Evolutionary conservation across 2,888 invertebrate species (phyloP).

Genomic region (Argynnis bischoffii): DNA sequence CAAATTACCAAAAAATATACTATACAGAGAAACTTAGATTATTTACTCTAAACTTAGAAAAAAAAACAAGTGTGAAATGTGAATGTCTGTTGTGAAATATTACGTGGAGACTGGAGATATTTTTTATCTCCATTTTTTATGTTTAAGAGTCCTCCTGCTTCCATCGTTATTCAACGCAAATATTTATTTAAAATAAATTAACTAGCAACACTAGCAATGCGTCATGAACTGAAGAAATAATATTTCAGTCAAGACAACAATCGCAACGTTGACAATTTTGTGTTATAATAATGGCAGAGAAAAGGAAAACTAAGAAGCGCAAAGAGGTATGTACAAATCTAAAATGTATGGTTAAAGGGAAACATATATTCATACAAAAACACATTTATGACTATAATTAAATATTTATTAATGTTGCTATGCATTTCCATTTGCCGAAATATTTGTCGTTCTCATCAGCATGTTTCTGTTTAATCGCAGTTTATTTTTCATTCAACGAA

Average conservation of each 20-base stretch:
- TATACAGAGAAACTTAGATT: too few species aligned
- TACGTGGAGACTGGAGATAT: too few species aligned
- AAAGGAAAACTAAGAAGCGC: constrained; percentile 77
- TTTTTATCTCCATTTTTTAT: too few species aligned
- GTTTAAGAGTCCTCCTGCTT: too few species aligned
- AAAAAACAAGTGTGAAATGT: too few species aligned
- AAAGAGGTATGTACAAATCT: constrained; percentile 65
- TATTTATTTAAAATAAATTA: not conserved
- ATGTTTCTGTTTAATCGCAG: not conserved
- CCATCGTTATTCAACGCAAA: too few species aligned
- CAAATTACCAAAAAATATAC: too few species aligned
- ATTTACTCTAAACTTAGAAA: too few species aligned
- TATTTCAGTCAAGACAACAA: constrained; percentile 37
- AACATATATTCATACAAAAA: not conserved
- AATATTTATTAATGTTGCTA: not conserved
- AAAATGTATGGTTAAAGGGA: not conserved
- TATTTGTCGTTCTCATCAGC: constrained; percentile 8
- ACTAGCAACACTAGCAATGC: constrained; percentile 37
- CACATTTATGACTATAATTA: constrained; percentile 5
- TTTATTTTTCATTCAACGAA: not conserved
- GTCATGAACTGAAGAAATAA: constrained; percentile 38
- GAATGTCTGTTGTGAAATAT: too few species aligned
- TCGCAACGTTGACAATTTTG: constrained; percentile 64
- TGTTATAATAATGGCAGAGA: constrained; percentile 70
- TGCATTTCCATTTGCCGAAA: constrained; percentile 13